Conservation (phyloP, 2,888 invertebrate genomes). For the Leptopilina myrica region DNA sequence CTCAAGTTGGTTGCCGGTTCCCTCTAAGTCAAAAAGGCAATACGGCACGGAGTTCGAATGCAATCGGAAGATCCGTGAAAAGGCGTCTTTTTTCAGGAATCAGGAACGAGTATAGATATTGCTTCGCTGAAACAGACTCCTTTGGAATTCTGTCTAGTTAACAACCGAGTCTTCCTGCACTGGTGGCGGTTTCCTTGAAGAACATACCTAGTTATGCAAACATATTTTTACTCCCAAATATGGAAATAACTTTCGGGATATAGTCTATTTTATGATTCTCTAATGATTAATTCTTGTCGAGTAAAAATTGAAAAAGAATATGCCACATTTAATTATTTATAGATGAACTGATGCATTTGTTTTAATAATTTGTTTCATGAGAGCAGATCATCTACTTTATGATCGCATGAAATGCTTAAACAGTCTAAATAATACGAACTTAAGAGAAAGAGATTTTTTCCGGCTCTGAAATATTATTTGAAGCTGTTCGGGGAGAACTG, state of each 20-base stretch:
- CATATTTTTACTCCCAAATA: constrained; percentile 2
- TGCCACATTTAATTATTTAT: background rate
- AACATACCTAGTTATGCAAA: constrained; percentile 44
- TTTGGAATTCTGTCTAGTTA: constrained; percentile 56
- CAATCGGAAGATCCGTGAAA: constrained; percentile 37
- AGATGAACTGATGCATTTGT: background rate
- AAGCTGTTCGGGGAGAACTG: no score
- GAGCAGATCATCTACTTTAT: no score
- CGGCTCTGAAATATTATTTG: no score
- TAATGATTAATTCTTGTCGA: background rate
- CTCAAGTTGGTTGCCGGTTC: constrained; percentile 37
- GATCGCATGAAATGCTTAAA: no score
- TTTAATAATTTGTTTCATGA: no score
- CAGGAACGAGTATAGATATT: constrained; percentile 36
- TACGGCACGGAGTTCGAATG: constrained; percentile 23
- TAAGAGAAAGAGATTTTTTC: no score
- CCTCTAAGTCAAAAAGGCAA: constrained; percentile 25
- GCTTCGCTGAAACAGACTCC: constrained; percentile 41
- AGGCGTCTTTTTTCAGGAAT: constrained; percentile 36
- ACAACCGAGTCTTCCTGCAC: constrained; percentile 56
- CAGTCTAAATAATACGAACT: no score
- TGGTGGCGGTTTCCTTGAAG: constrained; percentile 48
- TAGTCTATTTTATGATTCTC: background rate
- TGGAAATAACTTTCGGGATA: constrained; percentile 39
- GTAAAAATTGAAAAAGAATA: background rate